These are phyloP conservation scores for Nibea coibor DNA, from an alignment of 2,113 vertebrate genomes.

Conservation along the genomic window DNA sequence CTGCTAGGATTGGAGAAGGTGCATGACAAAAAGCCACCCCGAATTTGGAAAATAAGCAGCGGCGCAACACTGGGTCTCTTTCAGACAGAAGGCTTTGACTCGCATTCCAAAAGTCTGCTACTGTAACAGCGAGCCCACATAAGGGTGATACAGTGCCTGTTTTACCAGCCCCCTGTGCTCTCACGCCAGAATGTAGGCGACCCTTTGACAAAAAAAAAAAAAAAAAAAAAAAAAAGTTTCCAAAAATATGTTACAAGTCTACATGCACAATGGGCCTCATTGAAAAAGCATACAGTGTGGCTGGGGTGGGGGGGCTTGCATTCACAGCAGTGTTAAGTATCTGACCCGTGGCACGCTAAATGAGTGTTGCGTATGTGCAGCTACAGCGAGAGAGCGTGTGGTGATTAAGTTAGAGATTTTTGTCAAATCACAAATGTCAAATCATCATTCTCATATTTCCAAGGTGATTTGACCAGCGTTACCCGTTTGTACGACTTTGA, in stretches of 20 bases:
- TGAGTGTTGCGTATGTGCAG: slow-evolving; percentile 10
- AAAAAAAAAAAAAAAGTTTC: slow-evolving; percentile 62
- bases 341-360: slow-evolving; percentile 17
- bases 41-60: slow-evolving; percentile 51
- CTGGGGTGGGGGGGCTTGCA: slow-evolving; percentile 24
- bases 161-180: slow-evolving; percentile 53
- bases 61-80: slow-evolving; percentile 60
- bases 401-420: neutral
- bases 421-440: neutral
- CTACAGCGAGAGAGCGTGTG: neutral
- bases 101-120: slow-evolving; percentile 68
- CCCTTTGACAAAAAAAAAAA: slow-evolving; percentile 52
- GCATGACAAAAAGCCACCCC: slow-evolving; percentile 54
- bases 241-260: slow-evolving; percentile 73
- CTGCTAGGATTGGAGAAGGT: slow-evolving; percentile 43
- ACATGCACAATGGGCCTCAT: slow-evolving; percentile 69
- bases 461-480: neutral
- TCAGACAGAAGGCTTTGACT: slow-evolving; percentile 56
- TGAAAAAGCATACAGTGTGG: slow-evolving; percentile 63
- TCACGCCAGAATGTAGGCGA: slow-evolving; percentile 62
- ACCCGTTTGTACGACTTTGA: neutral
- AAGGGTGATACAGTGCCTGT: slow-evolving; percentile 54
- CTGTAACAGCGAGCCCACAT: slow-evolving; percentile 62
- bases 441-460: neutral
- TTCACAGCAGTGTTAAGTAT: slow-evolving; percentile 33